Conservation (phyloP, 2,113 vertebrate species). For the Laticauda colubrina region DNA sequence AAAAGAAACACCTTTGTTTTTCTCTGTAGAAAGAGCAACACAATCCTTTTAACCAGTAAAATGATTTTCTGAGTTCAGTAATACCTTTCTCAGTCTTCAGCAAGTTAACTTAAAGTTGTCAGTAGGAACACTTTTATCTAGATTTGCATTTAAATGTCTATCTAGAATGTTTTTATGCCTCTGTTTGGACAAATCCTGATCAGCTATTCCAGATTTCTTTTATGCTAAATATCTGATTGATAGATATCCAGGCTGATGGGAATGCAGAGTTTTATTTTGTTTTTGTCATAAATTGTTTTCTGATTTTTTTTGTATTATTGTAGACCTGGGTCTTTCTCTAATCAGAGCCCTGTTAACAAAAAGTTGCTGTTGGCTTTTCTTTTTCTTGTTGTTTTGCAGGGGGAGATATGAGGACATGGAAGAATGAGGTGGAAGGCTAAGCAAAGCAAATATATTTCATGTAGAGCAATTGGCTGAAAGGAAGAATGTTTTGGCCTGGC, state of each 20-base stretch:
- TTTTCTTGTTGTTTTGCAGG: not conserved
- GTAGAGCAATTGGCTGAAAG: not conserved
- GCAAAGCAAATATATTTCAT: not conserved
- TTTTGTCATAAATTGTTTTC: not conserved
- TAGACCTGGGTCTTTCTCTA: not conserved
- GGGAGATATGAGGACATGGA: not conserved
- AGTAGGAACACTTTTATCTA: not conserved
- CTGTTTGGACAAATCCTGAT: not conserved
- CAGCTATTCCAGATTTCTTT: not conserved
- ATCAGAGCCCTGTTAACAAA: not conserved
- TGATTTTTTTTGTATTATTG: not conserved
- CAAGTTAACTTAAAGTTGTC: not conserved
- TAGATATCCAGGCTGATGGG: not conserved
- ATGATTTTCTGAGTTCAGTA: not conserved
- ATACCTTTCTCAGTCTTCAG: not conserved
- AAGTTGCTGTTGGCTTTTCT: not conserved
- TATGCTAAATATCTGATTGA: not conserved
- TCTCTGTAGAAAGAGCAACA: not conserved
- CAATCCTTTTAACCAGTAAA: not conserved
- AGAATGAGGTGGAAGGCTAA: not conserved
- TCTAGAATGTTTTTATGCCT: not conserved
- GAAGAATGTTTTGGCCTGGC: not conserved
- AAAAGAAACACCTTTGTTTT: not conserved
- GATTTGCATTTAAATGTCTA: not conserved
- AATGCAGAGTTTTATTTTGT: not conserved